These are phyloP conservation scores for Columbina picui DNA, from an alignment of 2,113 vertebrate species.

Conservation along the genomic window DNA sequence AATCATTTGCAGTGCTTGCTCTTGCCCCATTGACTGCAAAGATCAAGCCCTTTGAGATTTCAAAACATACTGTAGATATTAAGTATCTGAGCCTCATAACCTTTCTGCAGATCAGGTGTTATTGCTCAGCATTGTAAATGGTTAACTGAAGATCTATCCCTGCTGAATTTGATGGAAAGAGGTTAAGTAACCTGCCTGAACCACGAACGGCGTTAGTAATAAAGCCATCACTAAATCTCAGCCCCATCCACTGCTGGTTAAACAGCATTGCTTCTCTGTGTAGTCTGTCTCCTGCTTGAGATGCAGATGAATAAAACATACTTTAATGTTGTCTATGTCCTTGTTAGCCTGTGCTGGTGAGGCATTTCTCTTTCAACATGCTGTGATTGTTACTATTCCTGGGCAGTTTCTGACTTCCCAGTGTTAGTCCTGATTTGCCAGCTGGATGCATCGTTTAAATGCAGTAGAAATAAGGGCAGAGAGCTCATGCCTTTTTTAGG, in stretches of 20 bases:
- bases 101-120: constrained; percentile 29
- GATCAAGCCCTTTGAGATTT: constrained; percentile 38
- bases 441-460: not conserved
- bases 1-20: not conserved
- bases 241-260: not conserved
- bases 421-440: not conserved
- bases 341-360: not conserved
- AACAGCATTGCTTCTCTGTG: not conserved
- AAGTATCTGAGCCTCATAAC: constrained; percentile 19
- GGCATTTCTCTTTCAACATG: not conserved
- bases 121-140: not conserved
- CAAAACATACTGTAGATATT: constrained; percentile 37
- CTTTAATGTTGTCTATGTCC: not conserved
- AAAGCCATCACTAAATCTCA: not conserved
- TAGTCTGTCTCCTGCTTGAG: not conserved
- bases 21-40: constrained; percentile 1
- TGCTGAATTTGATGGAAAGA: not conserved
- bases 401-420: not conserved
- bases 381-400: not conserved
- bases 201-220: not conserved
- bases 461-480: not conserved
- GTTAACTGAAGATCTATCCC: not conserved
- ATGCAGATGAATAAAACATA: not conserved
- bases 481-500: not conserved
- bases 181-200: not conserved